phyloP scores from a whole-genome alignment of 2,113 vertebrate genomes.

The Entelurus aequoreus region DNA sequence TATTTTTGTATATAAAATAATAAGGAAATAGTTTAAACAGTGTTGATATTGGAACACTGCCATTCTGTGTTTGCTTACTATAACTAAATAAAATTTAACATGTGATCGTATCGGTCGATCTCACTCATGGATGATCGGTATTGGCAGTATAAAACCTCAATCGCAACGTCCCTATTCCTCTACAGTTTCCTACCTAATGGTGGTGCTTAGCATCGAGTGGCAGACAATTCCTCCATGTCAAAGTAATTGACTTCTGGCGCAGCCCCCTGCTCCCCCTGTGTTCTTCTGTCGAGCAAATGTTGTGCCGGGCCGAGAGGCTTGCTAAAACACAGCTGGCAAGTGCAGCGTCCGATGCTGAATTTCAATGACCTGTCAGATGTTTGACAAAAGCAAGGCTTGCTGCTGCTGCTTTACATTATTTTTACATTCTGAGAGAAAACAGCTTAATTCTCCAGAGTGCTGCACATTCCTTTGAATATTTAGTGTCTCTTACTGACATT shows the following conservation, averaged over 20 bases:
- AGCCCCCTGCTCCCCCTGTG: constrained; percentile 16
- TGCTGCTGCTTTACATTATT: constrained; percentile 61
- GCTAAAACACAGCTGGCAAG: constrained; percentile 27
- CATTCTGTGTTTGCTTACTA: too few species aligned
- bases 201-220: constrained; percentile 33
- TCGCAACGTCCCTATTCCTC: too few species aligned
- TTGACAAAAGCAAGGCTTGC: constrained; percentile 50
- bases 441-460: constrained; percentile 61
- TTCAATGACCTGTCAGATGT: constrained; percentile 58
- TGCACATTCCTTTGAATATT: constrained; percentile 55
- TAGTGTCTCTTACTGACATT: constrained; percentile 56
- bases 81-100: too few species aligned
- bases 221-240: constrained; percentile 42
- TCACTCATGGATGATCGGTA: too few species aligned
- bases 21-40: too few species aligned
- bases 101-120: too few species aligned
- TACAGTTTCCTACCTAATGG: constrained; percentile 35
- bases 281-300: constrained; percentile 18
- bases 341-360: constrained; percentile 48
- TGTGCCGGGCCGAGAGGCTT: constrained; percentile 30
- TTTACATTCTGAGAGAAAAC: constrained; percentile 59
- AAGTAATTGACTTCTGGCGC: constrained; percentile 44
- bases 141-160: too few species aligned
- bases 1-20: too few species aligned
- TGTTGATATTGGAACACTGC: too few species aligned